phyloP scores from a whole-genome alignment of 2,888 invertebrate species.

The Chymomyza caudatula region DNA sequence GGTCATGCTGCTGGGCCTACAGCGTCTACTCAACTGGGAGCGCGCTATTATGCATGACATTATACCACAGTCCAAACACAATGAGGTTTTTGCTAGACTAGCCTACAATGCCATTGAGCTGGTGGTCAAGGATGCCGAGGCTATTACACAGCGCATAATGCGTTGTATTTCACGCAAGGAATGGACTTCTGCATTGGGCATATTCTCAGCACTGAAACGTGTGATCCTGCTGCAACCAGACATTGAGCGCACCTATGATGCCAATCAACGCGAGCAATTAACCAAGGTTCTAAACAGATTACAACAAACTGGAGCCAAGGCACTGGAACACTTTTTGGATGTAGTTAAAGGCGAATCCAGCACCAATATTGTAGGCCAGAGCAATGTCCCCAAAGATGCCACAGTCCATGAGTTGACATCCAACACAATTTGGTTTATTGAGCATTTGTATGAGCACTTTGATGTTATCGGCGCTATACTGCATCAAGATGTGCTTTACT shows the following conservation, averaged over 20 bases:
- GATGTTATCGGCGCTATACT: slow-evolving; percentile 85
- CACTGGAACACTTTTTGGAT: slow-evolving; percentile 95
- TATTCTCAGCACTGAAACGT: slow-evolving; percentile 90
- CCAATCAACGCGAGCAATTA: slow-evolving; percentile 84
- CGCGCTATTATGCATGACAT: slow-evolving; percentile 89
- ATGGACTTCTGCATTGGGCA: slow-evolving; percentile 87
- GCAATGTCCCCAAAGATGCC: slow-evolving; percentile 90
- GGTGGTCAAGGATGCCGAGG: slow-evolving; percentile 92
- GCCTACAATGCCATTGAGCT: slow-evolving; percentile 90
- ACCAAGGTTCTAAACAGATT: slow-evolving; percentile 86
- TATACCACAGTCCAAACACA: slow-evolving; percentile 88
- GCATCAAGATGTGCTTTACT: slow-evolving; percentile 81
- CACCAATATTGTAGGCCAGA: slow-evolving; percentile 83
- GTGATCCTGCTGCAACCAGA: slow-evolving; percentile 87
- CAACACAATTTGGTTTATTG: slow-evolving; percentile 94
- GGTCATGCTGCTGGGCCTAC: slow-evolving; percentile 88
- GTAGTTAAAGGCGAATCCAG: slow-evolving; percentile 88
- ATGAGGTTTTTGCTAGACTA: slow-evolving; percentile 89
- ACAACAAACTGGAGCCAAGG: slow-evolving; percentile 89
- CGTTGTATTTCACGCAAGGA: slow-evolving; percentile 88
- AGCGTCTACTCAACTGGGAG: slow-evolving; percentile 92
- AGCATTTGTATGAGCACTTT: slow-evolving; percentile 88
- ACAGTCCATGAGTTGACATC: slow-evolving; percentile 98
- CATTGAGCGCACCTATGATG: slow-evolving; percentile 87
- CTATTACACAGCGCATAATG: slow-evolving; percentile 86